Evolutionary conservation across 2,888 invertebrate species (phyloP), one percentile per base, ranked within the genome.

Genomic region (Sceliomorpha sp.): DNA sequence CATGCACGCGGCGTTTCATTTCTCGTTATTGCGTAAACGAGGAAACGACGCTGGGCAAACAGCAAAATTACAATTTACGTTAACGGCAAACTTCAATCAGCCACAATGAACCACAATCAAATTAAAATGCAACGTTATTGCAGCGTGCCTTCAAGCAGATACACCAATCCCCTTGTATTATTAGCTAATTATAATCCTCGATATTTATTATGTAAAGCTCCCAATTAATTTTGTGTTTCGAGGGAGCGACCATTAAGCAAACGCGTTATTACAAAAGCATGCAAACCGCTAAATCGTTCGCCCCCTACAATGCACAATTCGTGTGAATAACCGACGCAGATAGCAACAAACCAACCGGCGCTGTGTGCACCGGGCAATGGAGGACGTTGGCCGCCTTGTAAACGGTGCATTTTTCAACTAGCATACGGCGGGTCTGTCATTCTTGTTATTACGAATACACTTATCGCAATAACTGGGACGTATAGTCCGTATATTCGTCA

Each of bases 131-230:
- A 20, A 66, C 47, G 51, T 66, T 59, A 39, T 47, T 59, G 50
- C 27, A 15, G 27, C 39, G 29, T n/a, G n/a, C n/a, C n/a, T n/a
- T n/a, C n/a, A 40, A 12, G 47, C 40, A 40, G 15, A 9, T 29
- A 29, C 9, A 9, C 5, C 29, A 29, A 31, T 44, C 42, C 36
- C 32, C 50, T n/a, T n/a, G n/a, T n/a, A 47, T 48, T 55, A 40
- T 26, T 40, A 26, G 26, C 40, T 45, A 60, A 60, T 60, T 50
- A 50, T 44, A 55, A 66, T 47, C 42, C 27, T 3, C 31, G 8
- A 39, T 55, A 44, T 60, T 55, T 55, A 60, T 55, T 67, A 60
- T 60, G 60, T 59, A 55, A 67, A 53, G 36, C 40, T 37, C 7
- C 51, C 58, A 66, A 59, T 66, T 66, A 66, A 66, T 58, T 66